Evolutionary conservation across 1,140 invertebrate species (phyloP), one percentile per base, ranked within the genome.

Genomic region (Tetranychus urticae): DNA sequence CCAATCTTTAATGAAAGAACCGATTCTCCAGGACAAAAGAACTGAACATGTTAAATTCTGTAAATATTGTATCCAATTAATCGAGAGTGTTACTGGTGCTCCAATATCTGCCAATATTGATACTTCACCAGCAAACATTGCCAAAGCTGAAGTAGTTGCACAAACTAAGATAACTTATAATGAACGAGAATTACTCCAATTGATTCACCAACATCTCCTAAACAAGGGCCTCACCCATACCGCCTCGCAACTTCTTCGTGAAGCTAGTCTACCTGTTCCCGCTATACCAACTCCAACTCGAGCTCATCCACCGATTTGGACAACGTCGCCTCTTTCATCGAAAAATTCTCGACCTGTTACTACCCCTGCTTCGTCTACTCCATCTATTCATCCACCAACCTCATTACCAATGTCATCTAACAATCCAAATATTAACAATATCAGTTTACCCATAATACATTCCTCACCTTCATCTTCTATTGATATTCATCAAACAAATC

Each of bases 31-130:
- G 76, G 94, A 98, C 73, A 94, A 92, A 72, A 77, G 88, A 0
- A 82, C 85, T 63, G 90, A 97, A 68, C 93, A 97, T 73, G 85
- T 92, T 0, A 83, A 83, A 70, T 97, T 98, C 73, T 92, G 94
- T 72, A 91, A 91, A 71, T 89, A 91, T 72, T 89, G 90, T 4
- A 74, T 91, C 23, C 85, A 92, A 68, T 74, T 98, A 14, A 78
- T 97, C 60, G 88, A 93, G 71, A 75, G 82, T 3, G 85, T 97
- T 2, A 89, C 88, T 33, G 90, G 92, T 3, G 90, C 90, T 70
- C 81, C 85, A 12, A 78, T 80, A 62, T 83, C 82, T 3, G 77
- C 79, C 55, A 83, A 85, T 69, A 78, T 88, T 64, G 85, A 89
- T 60, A 67, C 64, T 33, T 88, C 86, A 2, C 74, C 89, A 31